phyloP scores from a whole-genome alignment of 2,888 invertebrate species.

The Malthinus flaveolus region DNA sequence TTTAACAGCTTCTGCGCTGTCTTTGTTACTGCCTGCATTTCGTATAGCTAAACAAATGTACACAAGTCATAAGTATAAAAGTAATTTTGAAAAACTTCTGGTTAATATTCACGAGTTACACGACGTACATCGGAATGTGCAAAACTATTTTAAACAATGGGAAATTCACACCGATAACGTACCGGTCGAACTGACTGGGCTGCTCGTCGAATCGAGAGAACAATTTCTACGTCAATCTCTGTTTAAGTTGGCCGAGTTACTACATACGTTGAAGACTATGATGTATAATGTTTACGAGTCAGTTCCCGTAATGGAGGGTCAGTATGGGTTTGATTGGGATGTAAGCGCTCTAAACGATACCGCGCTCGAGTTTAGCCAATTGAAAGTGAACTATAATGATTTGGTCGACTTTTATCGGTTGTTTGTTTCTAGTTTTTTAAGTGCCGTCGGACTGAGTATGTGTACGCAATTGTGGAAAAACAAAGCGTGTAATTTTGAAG shows the following conservation, averaged over 20 bases:
- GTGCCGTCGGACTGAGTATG: constrained; percentile 16
- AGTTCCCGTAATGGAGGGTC: constrained; percentile 12
- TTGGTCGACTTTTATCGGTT: constrained; percentile 4
- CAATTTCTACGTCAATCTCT: constrained; percentile 3
- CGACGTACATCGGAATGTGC: constrained; percentile 4
- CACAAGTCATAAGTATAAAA: constrained; percentile 2
- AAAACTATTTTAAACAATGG: constrained; percentile 5
- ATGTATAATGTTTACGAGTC: constrained; percentile 5
- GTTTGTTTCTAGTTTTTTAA: constrained; percentile 22
- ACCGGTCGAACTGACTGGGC: not conserved
- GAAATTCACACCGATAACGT: not conserved
- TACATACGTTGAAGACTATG: not conserved
- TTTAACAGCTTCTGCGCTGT: not conserved
- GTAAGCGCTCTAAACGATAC: not conserved
- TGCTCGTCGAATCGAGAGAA: constrained; percentile 6
- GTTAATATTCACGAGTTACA: not conserved
- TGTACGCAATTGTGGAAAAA: constrained; percentile 18
- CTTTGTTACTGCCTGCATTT: constrained; percentile 3
- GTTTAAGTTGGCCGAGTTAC: not conserved
- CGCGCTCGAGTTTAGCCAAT: not conserved
- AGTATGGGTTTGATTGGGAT: too few species aligned
- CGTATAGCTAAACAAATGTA: not conserved
- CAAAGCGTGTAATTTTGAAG: constrained; percentile 6
- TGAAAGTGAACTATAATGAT: not conserved
- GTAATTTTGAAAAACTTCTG: constrained; percentile 11